Evolutionary conservation across 2,113 vertebrate species (phyloP).

Genomic region (Martes martes): DNA sequence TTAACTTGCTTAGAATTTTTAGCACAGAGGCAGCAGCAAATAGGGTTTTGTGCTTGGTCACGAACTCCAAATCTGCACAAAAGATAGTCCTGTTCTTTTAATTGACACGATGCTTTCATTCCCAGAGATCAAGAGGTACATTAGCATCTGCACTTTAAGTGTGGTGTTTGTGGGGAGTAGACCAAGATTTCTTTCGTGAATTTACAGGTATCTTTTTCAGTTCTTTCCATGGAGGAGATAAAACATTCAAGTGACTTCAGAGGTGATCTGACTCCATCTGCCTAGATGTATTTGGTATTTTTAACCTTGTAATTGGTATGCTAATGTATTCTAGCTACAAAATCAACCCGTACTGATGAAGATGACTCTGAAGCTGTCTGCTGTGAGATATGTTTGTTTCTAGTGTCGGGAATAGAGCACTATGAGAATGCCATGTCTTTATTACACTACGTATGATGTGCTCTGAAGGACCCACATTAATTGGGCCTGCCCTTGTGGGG

Average conservation of each 20-base stretch:
- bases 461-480: background rate
- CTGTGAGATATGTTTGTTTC: conserved; percentile 33
- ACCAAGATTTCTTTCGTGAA: conserved; percentile 23
- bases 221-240: background rate
- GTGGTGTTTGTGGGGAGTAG: background rate
- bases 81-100: background rate
- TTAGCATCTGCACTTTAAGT: background rate
- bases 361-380: conserved; percentile 45
- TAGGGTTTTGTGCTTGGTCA: background rate
- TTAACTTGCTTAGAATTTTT: conserved; percentile 31
- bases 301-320: conserved; percentile 64
- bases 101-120: background rate
- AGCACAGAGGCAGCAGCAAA: background rate
- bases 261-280: conserved; percentile 42
- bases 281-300: conserved; percentile 50
- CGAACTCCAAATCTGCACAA: background rate
- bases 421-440: background rate
- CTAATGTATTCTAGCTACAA: conserved; percentile 59
- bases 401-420: background rate
- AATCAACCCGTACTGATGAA: conserved; percentile 44
- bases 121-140: background rate
- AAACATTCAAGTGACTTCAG: conserved; percentile 28
- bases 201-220: background rate
- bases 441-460: background rate
- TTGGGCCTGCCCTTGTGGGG: background rate